These are phyloP conservation scores for Equus przewalskii DNA, from an alignment of 2,113 vertebrate genomes.

Conservation along the genomic window DNA sequence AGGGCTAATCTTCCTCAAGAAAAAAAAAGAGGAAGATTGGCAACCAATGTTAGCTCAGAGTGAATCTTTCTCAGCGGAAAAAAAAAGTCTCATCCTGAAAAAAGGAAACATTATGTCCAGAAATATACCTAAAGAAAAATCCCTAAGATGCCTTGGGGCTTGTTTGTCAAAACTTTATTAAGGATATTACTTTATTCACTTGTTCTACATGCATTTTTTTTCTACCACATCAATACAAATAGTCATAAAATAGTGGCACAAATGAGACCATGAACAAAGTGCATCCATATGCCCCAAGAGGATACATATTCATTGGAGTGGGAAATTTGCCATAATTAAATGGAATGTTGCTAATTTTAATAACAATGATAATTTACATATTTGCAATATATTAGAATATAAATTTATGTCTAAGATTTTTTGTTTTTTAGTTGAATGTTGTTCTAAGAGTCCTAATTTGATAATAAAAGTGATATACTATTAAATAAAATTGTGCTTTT, in stretches of 20 bases:
- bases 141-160: not conserved
- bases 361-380: not conserved
- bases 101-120: not conserved
- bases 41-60: too few relatives aligned
- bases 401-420: not conserved
- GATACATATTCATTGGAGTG: accelerated
- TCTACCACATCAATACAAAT: not conserved
- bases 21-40: too few relatives aligned
- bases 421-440: not conserved
- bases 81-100: not conserved
- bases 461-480: not conserved
- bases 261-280: not conserved
- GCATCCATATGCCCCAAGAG: not conserved
- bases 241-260: not conserved
- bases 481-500: not conserved
- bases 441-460: not conserved
- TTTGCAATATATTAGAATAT: not conserved
- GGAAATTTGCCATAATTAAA: not conserved
- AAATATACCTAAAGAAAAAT: not conserved
- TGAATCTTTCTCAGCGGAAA: too few relatives aligned
- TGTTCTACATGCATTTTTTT: not conserved
- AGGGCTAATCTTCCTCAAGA: too few relatives aligned
- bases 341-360: not conserved
- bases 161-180: not conserved
- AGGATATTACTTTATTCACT: not conserved